Conservation (phyloP, 2,113 vertebrate species). For the Rhea pennata region DNA sequence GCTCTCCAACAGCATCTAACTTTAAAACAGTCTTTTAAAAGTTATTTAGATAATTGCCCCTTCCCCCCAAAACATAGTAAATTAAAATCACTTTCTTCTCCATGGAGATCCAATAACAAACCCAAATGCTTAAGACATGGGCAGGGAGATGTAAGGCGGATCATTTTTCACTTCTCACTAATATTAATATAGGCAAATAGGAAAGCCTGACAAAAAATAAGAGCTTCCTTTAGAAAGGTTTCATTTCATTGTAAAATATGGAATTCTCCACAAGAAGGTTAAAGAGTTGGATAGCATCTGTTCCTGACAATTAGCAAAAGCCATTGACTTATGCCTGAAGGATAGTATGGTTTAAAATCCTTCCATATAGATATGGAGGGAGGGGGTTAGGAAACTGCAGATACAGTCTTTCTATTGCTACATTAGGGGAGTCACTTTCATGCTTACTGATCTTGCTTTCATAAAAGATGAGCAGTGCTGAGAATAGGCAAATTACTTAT, state of each 20-base stretch:
- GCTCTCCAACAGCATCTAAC: background rate
- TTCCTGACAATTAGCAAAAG: conserved; percentile 27
- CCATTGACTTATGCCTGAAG: conserved; percentile 47
- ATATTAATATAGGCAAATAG: background rate
- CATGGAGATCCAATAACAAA: background rate
- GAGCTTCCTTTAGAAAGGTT: background rate
- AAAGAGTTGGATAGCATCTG: background rate
- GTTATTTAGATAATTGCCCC: background rate
- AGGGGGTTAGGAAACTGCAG: background rate
- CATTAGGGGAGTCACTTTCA: conserved; percentile 56
- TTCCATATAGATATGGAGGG: background rate
- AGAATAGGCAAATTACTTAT: background rate
- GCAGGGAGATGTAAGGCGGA: no score
- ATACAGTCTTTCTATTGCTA: background rate
- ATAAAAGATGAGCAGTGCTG: background rate
- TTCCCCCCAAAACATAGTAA: background rate
- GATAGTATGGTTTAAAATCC: background rate
- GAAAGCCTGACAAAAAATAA: background rate
- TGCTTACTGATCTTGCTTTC: conserved; percentile 37
- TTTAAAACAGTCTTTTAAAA: background rate
- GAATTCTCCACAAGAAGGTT: conserved; percentile 13
- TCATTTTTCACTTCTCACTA: background rate
- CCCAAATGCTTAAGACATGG: background rate
- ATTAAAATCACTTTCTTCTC: background rate
- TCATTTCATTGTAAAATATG: background rate